Conservation (phyloP, 2,888 invertebrate genomes). For the Plebejus melissa region DNA sequence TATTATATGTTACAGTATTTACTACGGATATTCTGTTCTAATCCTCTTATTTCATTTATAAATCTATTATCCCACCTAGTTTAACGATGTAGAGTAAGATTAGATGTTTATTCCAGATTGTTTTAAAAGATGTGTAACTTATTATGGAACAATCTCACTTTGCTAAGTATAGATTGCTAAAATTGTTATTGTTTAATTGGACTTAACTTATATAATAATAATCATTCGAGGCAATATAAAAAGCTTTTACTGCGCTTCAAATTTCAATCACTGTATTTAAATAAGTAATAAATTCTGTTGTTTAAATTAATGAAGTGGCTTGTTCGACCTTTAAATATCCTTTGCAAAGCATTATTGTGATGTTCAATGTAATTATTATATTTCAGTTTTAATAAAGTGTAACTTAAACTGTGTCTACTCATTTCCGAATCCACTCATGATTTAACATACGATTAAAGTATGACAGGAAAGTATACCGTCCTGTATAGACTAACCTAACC, state of each 20-base stretch:
- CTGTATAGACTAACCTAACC: too few relatives aligned
- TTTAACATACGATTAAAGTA: neutral
- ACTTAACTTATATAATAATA: neutral
- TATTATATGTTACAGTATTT: constrained; percentile 41
- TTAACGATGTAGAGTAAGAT: constrained; percentile 66
- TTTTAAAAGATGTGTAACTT: constrained; percentile 31
- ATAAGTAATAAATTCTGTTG: constrained; percentile 13
- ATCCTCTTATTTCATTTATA: constrained; percentile 43
- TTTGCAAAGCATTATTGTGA: constrained; percentile 80
- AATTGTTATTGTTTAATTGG: neutral
- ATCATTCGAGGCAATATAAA: constrained; percentile 15
- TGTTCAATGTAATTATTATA: constrained; percentile 77
- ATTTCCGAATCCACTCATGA: neutral
- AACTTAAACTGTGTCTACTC: constrained; percentile 49
- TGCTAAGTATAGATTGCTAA: constrained; percentile 1
- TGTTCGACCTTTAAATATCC: constrained; percentile 55
- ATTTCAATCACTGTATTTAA: constrained; percentile 16
- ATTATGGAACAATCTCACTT: constrained; percentile 32
- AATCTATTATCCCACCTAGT: constrained; percentile 69
- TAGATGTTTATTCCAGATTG: constrained; percentile 41
- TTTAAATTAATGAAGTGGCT: constrained; percentile 8
- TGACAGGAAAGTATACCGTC: neutral
- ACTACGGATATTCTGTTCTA: constrained; percentile 40
- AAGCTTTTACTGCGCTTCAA: constrained; percentile 26
- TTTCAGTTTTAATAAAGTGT: constrained; percentile 74